A percentile compares a stretch with the other conserved stretches of the same genome.
Evolutionary conservation across 2,113 vertebrate genomes (phyloP).

Genomic region (Pleuronectes platessa): DNA sequence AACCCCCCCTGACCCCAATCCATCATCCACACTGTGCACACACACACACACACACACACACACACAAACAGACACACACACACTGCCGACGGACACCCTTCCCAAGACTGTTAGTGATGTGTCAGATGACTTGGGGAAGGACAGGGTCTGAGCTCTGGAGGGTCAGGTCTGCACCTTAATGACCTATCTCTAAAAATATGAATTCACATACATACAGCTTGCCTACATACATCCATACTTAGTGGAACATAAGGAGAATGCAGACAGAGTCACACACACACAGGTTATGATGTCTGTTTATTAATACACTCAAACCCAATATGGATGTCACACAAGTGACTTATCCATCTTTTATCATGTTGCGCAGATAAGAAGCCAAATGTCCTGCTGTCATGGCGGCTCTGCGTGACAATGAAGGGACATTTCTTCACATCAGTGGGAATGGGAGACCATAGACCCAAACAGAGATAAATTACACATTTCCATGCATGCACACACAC

Average conservation of each 20-base stretch:
- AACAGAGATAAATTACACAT: constrained; percentile 32
- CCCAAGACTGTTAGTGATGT: constrained; percentile 33
- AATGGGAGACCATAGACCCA: constrained; percentile 25
- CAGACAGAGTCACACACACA: background rate
- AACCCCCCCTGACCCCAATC: constrained; percentile 79
- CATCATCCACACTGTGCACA: constrained; percentile 66
- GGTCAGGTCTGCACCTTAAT: constrained; percentile 19
- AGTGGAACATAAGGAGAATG: too few species aligned
- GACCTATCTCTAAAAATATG: constrained; percentile 8
- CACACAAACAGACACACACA: constrained; percentile 2
- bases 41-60: background rate
- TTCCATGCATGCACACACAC: background rate
- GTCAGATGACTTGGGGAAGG: constrained; percentile 9
- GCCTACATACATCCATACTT: background rate
- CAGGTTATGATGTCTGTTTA: background rate
- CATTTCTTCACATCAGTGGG: constrained; percentile 16
- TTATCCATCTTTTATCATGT: constrained; percentile 50
- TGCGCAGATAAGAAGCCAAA: constrained; percentile 58
- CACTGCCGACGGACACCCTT: constrained; percentile 9
- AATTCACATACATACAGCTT: background rate
- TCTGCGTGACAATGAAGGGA: constrained; percentile 59
- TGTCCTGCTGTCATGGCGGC: constrained; percentile 43
- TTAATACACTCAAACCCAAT: background rate
- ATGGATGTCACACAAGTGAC: background rate
- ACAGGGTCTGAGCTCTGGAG: constrained; percentile 1